A percentile compares a stretch with the other conserved stretches of the same genome.
phyloP scores from a whole-genome alignment of 2,888 invertebrate genomes.

The Drosophila siamana region DNA sequence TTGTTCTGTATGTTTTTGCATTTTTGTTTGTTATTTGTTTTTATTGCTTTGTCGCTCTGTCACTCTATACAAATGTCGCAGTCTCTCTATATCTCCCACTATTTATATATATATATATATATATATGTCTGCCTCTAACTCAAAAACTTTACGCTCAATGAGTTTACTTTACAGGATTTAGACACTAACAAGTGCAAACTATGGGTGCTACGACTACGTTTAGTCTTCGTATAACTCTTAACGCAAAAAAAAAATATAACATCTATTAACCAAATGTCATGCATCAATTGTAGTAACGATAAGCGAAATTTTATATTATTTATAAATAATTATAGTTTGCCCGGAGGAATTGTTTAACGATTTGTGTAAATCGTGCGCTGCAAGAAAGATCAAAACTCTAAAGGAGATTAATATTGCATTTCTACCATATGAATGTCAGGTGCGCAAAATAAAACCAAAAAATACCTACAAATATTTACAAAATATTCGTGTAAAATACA shows the following conservation, averaged over 20 bases:
- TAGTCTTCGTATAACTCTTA: slow-evolving; percentile 9
- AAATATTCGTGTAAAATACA: slow-evolving; percentile 14
- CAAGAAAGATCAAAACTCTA: slow-evolving; percentile 97
- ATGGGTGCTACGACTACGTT: slow-evolving; percentile 19
- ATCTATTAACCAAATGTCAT: slow-evolving; percentile 1
- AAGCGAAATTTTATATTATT: slow-evolving; percentile 59
- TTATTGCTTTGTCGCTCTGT: slow-evolving; percentile 1
- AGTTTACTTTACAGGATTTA: slow-evolving; percentile 49
- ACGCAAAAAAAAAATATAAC: neutral
- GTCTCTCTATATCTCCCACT: neutral
- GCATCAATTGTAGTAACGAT: slow-evolving; percentile 28
- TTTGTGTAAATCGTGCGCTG: slow-evolving; percentile 97
- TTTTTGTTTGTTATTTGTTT: slow-evolving; percentile 12
- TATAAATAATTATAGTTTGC: slow-evolving; percentile 89
- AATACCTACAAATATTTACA: slow-evolving; percentile 16
- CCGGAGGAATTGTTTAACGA: slow-evolving; percentile 99
- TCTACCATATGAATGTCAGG: slow-evolving; percentile 98
- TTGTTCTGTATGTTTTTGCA: slow-evolving; percentile 2
- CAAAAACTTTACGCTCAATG: slow-evolving; percentile 20
- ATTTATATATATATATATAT: neutral
- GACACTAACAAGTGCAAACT: slow-evolving; percentile 21
- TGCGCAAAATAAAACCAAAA: slow-evolving; percentile 84
- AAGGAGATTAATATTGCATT: slow-evolving; percentile 99
- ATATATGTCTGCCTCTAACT: slow-evolving; percentile 8
- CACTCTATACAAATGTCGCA: neutral